A percentile compares a stretch with the other conserved stretches of the same genome.
Conservation (phyloP, 1,140 invertebrate genomes). For the Zaprionus vittiger region DNA sequence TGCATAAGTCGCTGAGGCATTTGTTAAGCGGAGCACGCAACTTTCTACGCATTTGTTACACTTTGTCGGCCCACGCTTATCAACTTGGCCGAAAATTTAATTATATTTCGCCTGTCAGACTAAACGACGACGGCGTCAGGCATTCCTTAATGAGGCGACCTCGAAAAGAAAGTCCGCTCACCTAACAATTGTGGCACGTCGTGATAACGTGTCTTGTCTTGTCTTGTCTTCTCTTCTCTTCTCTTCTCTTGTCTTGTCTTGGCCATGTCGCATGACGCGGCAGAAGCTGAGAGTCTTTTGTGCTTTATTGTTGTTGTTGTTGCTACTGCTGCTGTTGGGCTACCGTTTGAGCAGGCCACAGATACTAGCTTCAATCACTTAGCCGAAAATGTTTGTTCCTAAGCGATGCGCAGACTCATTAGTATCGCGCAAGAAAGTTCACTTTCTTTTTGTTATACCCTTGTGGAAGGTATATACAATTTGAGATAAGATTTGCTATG, state of each 20-base stretch:
- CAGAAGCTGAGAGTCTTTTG: conserved; percentile 21
- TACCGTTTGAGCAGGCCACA: conserved; percentile 58
- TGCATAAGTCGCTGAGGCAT: not conserved
- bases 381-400: conserved; percentile 26
- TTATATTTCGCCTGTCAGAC: conserved; percentile 78
- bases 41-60: conserved; percentile 81
- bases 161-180: conserved; percentile 64
- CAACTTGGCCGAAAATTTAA: conserved; percentile 68
- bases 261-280: conserved; percentile 52
- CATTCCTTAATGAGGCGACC: conserved; percentile 76
- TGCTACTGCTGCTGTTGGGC: conserved; percentile 45
- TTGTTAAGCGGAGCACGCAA: conserved; percentile 24
- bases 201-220: conserved; percentile 67
- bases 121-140: conserved; percentile 53
- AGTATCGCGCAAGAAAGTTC: conserved; percentile 16
- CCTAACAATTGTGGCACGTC: conserved; percentile 57
- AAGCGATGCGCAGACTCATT: conserved; percentile 1
- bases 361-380: conserved; percentile 15
- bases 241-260: conserved; percentile 4
- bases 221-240: conserved; percentile 7
- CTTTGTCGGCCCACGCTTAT: conserved; percentile 64
- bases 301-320: conserved; percentile 34
- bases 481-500: not conserved
- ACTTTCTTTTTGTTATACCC: conserved; percentile 26
- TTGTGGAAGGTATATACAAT: not conserved